These are phyloP conservation scores for Potorous gilbertii DNA, from an alignment of 2,797 vertebrate genomes.

Conservation along the genomic window DNA sequence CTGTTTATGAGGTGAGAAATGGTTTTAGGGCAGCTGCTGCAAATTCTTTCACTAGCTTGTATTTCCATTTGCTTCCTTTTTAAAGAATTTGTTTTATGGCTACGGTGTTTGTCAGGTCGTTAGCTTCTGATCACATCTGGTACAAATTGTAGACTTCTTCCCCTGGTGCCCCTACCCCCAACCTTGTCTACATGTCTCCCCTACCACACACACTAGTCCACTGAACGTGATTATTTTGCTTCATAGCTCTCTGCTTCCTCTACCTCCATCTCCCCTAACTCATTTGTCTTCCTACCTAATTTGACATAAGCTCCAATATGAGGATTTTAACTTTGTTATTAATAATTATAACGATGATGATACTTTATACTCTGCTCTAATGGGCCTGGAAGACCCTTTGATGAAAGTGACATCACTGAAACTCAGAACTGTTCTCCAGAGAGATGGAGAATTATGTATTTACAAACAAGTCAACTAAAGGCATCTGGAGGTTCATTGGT, in stretches of 20 bases:
- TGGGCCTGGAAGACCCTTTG: background rate
- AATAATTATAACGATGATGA: background rate
- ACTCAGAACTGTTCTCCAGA: background rate
- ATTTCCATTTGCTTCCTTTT: conserved; percentile 88
- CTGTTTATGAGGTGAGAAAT: conserved; percentile 89
- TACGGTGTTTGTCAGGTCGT: conserved; percentile 83
- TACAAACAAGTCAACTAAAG: conserved; percentile 59
- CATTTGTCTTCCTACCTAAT: background rate
- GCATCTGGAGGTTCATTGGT: conserved; percentile 56
- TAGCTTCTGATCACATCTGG: conserved; percentile 86
- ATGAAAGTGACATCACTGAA: conserved; percentile 29
- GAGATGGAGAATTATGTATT: conserved; percentile 56
- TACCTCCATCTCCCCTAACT: background rate
- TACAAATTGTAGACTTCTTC: conserved; percentile 82
- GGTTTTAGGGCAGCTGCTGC: conserved; percentile 84
- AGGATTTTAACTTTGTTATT: background rate
- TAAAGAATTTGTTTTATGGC: conserved; percentile 86
- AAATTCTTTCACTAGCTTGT: conserved; percentile 88
- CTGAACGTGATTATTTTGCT: background rate
- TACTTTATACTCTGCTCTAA: conserved; percentile 12
- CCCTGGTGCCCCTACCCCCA: background rate
- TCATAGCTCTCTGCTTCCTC: background rate
- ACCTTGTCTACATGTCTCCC: conserved; percentile 17
- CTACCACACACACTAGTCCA: conserved; percentile 46
- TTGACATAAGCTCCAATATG: fast-evolving